phyloP scores from a whole-genome alignment of 2,797 vertebrate genomes.

The Pantherophis vulpinus region DNA sequence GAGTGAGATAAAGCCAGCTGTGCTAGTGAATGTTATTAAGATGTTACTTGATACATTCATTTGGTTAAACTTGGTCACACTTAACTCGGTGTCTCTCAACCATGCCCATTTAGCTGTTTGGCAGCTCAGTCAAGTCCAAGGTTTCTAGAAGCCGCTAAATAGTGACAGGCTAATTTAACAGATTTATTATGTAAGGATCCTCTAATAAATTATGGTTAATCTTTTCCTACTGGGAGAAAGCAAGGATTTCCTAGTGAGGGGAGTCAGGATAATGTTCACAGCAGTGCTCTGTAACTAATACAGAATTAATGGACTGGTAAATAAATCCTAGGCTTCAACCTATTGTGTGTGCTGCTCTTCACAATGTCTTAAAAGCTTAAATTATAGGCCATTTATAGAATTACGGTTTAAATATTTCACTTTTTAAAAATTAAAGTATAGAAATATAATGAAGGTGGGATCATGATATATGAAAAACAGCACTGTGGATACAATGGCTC shows the following conservation, averaged over 20 bases:
- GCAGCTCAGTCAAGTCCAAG: not conserved
- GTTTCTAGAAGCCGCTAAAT: not conserved
- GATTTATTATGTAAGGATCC: not conserved
- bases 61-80: not conserved
- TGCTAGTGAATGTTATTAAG: not conserved
- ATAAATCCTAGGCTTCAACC: not conserved
- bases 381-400: not conserved
- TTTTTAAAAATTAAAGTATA: not conserved
- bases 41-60: not conserved
- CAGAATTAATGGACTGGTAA: not conserved
- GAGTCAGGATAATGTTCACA: not conserved
- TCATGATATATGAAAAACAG: not conserved
- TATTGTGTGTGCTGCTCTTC: not conserved
- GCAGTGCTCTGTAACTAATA: not conserved
- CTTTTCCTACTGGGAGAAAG: not conserved
- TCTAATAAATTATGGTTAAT: not conserved
- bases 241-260: not conserved
- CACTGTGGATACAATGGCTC: not conserved
- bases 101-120: not conserved
- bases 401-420: not conserved
- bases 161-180: not conserved
- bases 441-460: not conserved
- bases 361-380: not conserved
- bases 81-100: not conserved
- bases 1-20: not conserved